A percentile compares a stretch with the other conserved stretches of the same genome.
These are phyloP conservation scores for Drosophila melanica DNA, from an alignment of 1,140 invertebrate species.

Conservation along the genomic window DNA sequence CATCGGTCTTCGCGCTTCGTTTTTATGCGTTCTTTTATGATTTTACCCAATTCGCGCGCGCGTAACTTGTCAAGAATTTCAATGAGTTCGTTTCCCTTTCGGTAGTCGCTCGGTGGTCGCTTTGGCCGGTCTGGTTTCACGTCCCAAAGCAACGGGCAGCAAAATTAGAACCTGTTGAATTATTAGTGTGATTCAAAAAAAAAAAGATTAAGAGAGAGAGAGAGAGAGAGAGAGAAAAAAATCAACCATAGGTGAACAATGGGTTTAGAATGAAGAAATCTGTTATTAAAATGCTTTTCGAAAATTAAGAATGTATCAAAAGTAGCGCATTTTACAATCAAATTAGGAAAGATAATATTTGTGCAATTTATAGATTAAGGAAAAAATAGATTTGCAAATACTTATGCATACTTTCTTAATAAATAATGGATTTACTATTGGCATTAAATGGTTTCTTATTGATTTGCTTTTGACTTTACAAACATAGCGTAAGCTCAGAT, in stretches of 20 bases:
- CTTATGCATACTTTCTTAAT: too few species aligned
- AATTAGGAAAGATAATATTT: too few species aligned
- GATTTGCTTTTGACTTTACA: not conserved
- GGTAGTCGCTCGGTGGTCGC: conserved; percentile 55
- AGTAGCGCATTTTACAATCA: not conserved
- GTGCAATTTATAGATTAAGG: too few species aligned
- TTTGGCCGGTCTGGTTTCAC: conserved; percentile 28
- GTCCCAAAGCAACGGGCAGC: conserved; percentile 30
- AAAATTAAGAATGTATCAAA: not conserved
- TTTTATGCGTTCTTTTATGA: conserved; percentile 62
- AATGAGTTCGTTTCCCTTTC: conserved; percentile 82
- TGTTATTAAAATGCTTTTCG: not conserved
- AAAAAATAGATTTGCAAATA: too few species aligned
- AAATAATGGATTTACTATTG: too few species aligned
- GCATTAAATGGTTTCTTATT: too few species aligned
- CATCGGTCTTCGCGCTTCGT: conserved; percentile 13
- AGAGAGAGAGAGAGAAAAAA: not conserved
- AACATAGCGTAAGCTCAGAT: not conserved
- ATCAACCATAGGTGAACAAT: conserved; percentile 22
- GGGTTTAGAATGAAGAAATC: conserved; percentile 12
- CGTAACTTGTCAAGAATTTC: conserved; percentile 73
- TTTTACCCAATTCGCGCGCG: conserved; percentile 69
- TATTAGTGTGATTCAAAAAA: conserved; percentile 48
- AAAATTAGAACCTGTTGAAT: conserved; percentile 56
- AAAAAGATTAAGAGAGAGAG: not conserved